Base-by-base conservation (phyloP, 2,888 invertebrate species). In the Orthosia cruda region DNA sequence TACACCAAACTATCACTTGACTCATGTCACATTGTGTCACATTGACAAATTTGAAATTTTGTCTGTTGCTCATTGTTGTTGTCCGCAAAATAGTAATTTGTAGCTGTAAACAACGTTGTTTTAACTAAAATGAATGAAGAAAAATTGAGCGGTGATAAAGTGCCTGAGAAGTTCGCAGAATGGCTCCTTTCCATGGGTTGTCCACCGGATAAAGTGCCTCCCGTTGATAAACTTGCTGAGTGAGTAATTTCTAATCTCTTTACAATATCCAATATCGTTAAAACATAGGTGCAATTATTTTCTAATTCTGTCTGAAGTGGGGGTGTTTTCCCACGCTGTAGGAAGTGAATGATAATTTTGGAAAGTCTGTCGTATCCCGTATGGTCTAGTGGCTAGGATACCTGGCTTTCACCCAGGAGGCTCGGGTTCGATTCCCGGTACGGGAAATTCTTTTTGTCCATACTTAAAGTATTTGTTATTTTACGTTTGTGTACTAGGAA, bases 401-500 rank as follows among this genome's bases (percentile, higher is more conserved):
- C 97, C 97, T 97, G 97, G 97, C 97, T 97, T 97, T 97, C 97
- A 97, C 97, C 97, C 97, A 97, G 97, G 97, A 97, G 97, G 97
- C 97, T 97, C 97, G 97, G 97, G 97, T 97, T 97, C 97, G 97
- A 97, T 97, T 97, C 97, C 97, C 97, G 97, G 97, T 97, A 97
- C 97, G 97, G 97, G 97, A 97, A 97, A 80, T 20, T 16, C 16
- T 63, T 81, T 85, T 88, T 0, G 0, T 40, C 7, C 0, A 32
- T 16, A 0, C 15, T 13, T 0, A 0, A 26, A 45, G 54, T 52
- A 26, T 67, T 20, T 2, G 32, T 40, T 40, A 40, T 18, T 45
- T 18, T 13, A 58, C 1, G 16, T 32, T 20, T 69, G 3, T 40
- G 3, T 3, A 18, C 9, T 50, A 20, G 0, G 0, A 40, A 58